Percentiles rank a stretch among this genome's conserved stretches.
These are phyloP conservation scores for Dione vanillae DNA, from an alignment of 2,888 invertebrate genomes.

Conservation along the genomic window DNA sequence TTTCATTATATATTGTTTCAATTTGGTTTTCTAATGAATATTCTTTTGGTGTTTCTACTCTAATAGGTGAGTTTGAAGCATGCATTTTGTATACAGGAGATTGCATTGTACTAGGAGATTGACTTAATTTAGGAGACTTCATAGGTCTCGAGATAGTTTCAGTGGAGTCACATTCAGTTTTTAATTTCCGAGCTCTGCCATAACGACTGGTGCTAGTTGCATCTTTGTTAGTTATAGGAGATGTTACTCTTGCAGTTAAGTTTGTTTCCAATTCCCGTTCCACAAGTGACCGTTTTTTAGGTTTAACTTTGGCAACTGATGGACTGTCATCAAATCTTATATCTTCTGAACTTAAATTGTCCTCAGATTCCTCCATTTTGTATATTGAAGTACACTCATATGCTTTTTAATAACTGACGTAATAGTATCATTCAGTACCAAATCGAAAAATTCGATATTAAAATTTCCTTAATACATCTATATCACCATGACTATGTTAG, in stretches of 20 bases:
- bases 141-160: conserved; percentile 56
- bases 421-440: conserved; percentile 52
- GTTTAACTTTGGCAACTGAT: conserved; percentile 58
- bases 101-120: conserved; percentile 58
- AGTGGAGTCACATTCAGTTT: conserved; percentile 71
- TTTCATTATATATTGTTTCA: conserved; percentile 71
- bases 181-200: conserved; percentile 83
- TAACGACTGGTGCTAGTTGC: conserved; percentile 82
- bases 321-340: conserved; percentile 54
- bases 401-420: conserved; percentile 54
- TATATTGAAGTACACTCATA: conserved; percentile 43
- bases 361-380: conserved; percentile 74
- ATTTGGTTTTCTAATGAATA: conserved; percentile 64
- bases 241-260: conserved; percentile 71
- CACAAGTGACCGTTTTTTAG: conserved; percentile 74
- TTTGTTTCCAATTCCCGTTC: conserved; percentile 77
- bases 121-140: conserved; percentile 59
- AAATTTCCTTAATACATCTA: conserved; percentile 50
- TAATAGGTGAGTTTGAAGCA: conserved; percentile 70
- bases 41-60: conserved; percentile 60
- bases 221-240: conserved; percentile 61
- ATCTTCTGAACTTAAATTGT: conserved; percentile 65
- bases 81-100: conserved; percentile 73
- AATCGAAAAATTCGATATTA: conserved; percentile 46
- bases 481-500: conserved; percentile 46